Conservation (phyloP, 2,888 invertebrate species). For the Smittia sp. region DNA sequence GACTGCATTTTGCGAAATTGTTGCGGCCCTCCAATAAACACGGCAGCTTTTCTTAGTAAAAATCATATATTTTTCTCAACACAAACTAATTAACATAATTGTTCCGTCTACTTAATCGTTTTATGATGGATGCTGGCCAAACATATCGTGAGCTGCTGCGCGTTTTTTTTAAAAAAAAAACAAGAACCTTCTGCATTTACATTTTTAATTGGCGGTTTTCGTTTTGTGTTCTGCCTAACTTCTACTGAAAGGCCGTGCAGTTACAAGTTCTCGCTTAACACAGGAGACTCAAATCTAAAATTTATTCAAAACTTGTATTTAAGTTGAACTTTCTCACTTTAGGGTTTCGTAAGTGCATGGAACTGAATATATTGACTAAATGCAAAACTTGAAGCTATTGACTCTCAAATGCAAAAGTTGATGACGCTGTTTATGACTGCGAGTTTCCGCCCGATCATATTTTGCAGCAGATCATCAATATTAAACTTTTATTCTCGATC, state of each 20-base stretch:
- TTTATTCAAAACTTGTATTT: neutral
- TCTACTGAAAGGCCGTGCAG: neutral
- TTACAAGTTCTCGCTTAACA: neutral
- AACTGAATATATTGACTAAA: too few relatives aligned
- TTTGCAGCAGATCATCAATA: neutral
- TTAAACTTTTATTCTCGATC: neutral
- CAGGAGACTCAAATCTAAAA: neutral
- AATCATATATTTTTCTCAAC: conserved; percentile 24
- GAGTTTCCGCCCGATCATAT: neutral
- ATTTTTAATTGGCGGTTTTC: conserved; percentile 29
- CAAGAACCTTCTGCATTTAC: neutral
- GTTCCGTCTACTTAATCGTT: conserved; percentile 9
- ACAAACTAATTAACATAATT: conserved; percentile 40
- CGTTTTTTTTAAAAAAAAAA: neutral
- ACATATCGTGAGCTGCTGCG: neutral
- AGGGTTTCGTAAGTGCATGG: too few relatives aligned
- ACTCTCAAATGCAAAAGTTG: neutral
- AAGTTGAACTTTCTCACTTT: too few relatives aligned
- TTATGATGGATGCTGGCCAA: conserved; percentile 15
- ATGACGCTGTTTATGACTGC: conserved; percentile 18
- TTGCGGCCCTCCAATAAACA: conserved; percentile 33
- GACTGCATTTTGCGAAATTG: neutral
- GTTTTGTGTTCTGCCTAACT: neutral
- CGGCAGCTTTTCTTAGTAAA: conserved; percentile 40
- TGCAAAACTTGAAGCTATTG: too few relatives aligned